These are phyloP conservation scores for Lophius piscatorius DNA, from an alignment of 2,113 vertebrate genomes.

Conservation along the genomic window DNA sequence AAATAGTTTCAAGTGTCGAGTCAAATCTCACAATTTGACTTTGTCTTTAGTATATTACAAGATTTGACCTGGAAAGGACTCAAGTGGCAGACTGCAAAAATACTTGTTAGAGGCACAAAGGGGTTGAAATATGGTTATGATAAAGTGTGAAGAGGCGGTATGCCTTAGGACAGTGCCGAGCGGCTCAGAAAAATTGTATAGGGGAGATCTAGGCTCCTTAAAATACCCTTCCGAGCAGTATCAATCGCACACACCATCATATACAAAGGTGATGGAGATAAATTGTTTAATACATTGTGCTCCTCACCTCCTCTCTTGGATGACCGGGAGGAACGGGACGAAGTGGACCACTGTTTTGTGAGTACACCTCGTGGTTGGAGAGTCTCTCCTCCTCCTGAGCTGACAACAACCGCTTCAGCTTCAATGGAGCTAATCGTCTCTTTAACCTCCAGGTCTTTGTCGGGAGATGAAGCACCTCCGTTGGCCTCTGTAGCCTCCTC, in stretches of 20 bases:
- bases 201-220: too few species aligned
- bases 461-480: slow-evolving; percentile 62
- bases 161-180: not conserved
- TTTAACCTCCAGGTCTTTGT: slow-evolving; percentile 78
- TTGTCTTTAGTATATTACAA: not conserved
- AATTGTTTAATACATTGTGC: not conserved
- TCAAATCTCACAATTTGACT: slow-evolving; percentile 26
- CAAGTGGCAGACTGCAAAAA: slow-evolving; percentile 12
- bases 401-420: slow-evolving; percentile 70
- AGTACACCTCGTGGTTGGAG: slow-evolving; percentile 86
- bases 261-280: not conserved
- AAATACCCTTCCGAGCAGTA: too few species aligned
- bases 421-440: slow-evolving; percentile 80
- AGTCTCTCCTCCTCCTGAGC: slow-evolving; percentile 73
- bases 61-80: not conserved
- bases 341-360: slow-evolving; percentile 98
- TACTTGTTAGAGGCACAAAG: not conserved
- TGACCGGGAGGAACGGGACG: slow-evolving; percentile 93
- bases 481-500: slow-evolving; percentile 78
- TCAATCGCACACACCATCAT: slow-evolving; percentile 1
- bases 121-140: slow-evolving; percentile 16
- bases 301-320: slow-evolving; percentile 95
- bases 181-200: too few species aligned
- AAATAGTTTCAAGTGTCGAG: slow-evolving; percentile 2
- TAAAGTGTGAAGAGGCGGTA: slow-evolving; percentile 1